Conservation (phyloP, 2,888 invertebrate species). For the Blomia tropicalis region DNA sequence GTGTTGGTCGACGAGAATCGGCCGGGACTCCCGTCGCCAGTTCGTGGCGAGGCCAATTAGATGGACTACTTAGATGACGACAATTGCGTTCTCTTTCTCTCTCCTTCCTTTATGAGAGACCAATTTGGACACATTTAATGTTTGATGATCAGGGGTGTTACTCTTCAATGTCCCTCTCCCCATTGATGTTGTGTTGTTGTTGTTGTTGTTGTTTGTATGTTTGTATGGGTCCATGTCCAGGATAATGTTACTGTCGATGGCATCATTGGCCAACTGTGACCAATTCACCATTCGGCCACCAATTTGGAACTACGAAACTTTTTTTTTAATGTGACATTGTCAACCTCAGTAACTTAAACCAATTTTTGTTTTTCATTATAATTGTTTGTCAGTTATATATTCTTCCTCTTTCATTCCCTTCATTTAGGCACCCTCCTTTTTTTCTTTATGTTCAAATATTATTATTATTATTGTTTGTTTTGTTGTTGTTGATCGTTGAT, state of each 20-base stretch:
- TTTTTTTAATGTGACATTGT: no score
- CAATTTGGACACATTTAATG: neutral
- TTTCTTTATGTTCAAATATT: no score
- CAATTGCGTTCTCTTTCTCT: neutral
- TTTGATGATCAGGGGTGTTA: no score
- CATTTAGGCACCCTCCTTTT: no score
- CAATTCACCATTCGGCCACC: no score
- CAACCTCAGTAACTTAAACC: no score
- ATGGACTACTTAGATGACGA: neutral
- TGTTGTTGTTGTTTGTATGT: neutral
- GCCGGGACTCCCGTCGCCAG: neutral
- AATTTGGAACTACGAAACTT: slow-evolving; percentile 12
- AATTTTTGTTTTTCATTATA: no score
- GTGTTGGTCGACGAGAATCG: neutral
- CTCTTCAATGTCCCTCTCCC: neutral
- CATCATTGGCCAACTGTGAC: slow-evolving; percentile 15
- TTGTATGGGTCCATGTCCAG: neutral
- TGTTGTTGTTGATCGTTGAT: no score
- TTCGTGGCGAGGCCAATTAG: neutral
- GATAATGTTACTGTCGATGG: neutral
- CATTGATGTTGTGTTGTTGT: neutral
- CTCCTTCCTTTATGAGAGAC: no score
- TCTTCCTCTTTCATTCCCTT: neutral
- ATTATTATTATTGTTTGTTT: no score
- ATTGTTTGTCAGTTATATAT: neutral